Evolutionary conservation across 2,888 invertebrate genomes (phyloP), one percentile per base, ranked within the genome.

Genomic region (Parnassius orleans): DNA sequence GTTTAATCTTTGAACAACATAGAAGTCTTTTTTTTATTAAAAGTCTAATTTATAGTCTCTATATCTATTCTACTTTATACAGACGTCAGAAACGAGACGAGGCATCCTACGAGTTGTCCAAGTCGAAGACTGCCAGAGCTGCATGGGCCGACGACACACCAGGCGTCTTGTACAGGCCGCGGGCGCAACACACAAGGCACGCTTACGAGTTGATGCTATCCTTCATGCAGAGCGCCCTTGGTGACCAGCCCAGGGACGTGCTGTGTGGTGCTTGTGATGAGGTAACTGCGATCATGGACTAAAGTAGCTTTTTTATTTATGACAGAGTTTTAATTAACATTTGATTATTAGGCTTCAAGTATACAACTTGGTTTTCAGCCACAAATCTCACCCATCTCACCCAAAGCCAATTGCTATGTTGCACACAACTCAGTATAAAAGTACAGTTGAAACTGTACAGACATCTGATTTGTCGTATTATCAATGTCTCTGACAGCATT

Each of bases 211-310:
- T 99, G 48, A 92, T 99, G 56, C 92, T 99, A 44, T 98, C 98
- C 71, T 98, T 99, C 79, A 97, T 99, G 83, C 99, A 99, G 92
- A 98, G 98, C 77, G 97, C 98, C 0, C 92, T 99, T 0, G 99
- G 99, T 0, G 99, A 99, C 90, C 95, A 99, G 92, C 98, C 99
- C 0, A 92, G 98, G 61, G 99, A 99, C 84, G 96, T 99, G 69
- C 86, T 99, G 42, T 99, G 99, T 81, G 99, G 99, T 44, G 99
- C 99, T 10, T 99, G 99, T n/a, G 99, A 99, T 90, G 99, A 99
- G 93, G 98, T 48, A 14, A 48, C 14, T 33, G 33, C 7, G 0
- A 33, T 5, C 7, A 33, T 33, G 33, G 7, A 33, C 33, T 33
- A 33, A 33, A 33, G 33, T 33, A 7, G 33, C 33, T 33, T 33